These are phyloP conservation scores for Loxodonta africana DNA, from an alignment of 2,113 vertebrate genomes.

Conservation along the genomic window DNA sequence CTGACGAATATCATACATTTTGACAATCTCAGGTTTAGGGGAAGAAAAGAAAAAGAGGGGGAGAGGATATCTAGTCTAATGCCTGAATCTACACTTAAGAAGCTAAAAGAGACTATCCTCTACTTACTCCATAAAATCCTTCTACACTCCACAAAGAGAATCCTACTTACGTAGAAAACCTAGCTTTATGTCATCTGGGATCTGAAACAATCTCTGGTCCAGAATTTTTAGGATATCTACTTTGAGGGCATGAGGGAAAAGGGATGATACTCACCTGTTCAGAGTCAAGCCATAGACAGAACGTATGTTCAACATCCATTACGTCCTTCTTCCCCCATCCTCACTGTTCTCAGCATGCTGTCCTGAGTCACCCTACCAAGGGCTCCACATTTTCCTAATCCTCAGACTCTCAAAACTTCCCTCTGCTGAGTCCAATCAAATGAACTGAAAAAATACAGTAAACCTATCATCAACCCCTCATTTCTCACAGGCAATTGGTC, in stretches of 20 bases:
- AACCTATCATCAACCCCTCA: not conserved
- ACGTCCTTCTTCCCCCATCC: not conserved
- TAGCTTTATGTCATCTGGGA: not conserved
- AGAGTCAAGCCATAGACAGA: not conserved
- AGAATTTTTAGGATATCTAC: not conserved
- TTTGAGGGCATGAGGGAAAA: not conserved
- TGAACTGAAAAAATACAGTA: not conserved
- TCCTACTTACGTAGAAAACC: not conserved
- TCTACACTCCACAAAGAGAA: not conserved
- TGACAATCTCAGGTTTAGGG: not conserved
- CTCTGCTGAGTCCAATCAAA: not conserved
- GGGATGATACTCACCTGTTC: not conserved
- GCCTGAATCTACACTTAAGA: not conserved
- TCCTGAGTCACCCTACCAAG: not conserved
- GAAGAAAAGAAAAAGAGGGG: no score
- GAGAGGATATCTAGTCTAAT: not conserved
- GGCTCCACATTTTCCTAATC: not conserved
- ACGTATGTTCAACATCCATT: not conserved
- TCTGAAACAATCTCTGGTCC: not conserved
- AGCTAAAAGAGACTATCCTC: not conserved
- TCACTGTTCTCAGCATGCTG: not conserved
- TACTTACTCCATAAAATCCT: not conserved
- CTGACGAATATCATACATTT: not conserved
- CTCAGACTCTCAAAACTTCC: not conserved
- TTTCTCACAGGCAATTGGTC: not conserved